Evolutionary conservation across 2,888 invertebrate species (phyloP).

Genomic region (Atrina japonica): DNA sequence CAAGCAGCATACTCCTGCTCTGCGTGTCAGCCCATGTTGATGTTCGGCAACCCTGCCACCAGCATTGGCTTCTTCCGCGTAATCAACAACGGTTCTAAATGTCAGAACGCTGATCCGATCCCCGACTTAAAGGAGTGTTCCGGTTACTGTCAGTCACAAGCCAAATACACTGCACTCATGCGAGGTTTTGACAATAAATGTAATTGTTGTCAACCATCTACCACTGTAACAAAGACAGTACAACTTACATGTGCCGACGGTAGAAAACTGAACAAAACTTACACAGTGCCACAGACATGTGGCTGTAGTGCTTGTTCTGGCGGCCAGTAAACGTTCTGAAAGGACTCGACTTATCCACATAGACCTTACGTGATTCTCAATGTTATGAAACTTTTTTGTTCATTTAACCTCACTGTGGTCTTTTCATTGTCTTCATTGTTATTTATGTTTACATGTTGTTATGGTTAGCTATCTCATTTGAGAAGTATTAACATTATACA

Average conservation of each 20-base stretch:
- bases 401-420: no score
- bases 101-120: constrained; percentile 63
- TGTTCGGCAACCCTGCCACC: constrained; percentile 58
- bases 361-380: no score
- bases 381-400: no score
- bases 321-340: constrained; percentile 29
- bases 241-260: constrained; percentile 64
- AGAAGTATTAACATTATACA: no score
- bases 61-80: constrained; percentile 67
- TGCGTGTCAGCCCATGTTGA: constrained; percentile 61
- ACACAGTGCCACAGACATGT: constrained; percentile 62
- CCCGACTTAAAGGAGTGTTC: constrained; percentile 66
- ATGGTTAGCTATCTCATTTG: no score
- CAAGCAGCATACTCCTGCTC: constrained; percentile 48
- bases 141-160: constrained; percentile 67
- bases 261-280: constrained; percentile 58
- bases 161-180: constrained; percentile 62
- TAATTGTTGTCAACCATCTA: constrained; percentile 66
- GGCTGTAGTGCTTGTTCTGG: constrained; percentile 64
- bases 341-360: no score
- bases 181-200: constrained; percentile 62
- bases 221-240: constrained; percentile 51
- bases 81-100: constrained; percentile 53
- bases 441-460: no score
- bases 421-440: no score